Evolutionary conservation across 2,113 vertebrate genomes (phyloP).

Genomic region (Ovis aries): DNA sequence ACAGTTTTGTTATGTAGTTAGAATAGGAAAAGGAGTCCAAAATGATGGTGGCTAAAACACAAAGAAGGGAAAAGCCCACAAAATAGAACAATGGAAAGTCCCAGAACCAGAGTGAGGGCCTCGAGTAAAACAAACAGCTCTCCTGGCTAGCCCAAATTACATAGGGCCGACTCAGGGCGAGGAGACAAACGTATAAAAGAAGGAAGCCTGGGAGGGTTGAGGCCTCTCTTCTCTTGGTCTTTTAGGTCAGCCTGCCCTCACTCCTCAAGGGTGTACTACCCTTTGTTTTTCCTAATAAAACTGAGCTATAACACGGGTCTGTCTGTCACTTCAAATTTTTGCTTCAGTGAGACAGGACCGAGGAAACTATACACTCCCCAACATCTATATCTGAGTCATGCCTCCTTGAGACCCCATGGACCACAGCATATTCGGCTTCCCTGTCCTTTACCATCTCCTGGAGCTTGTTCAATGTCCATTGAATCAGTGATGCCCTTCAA

Average conservation of each 20-base stretch:
- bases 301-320: background rate
- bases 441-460: background rate
- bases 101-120: background rate
- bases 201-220: background rate
- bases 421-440: background rate
- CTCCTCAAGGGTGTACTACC: background rate
- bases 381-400: background rate
- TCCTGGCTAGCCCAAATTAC: background rate
- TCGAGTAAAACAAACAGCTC: background rate
- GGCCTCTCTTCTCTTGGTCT: background rate
- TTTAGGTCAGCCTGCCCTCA: background rate
- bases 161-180: background rate
- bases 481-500: background rate
- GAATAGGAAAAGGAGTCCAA: background rate
- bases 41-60: background rate
- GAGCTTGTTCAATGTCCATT: background rate
- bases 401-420: background rate
- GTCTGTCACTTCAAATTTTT: background rate
- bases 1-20: background rate
- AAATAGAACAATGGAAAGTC: background rate
- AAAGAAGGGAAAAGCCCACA: background rate
- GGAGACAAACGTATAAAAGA: background rate
- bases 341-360: rapidly evolving
- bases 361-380: background rate
- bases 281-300: background rate